Evolutionary conservation across 1,140 invertebrate genomes (phyloP), one percentile per base, ranked within the genome.

Genomic region (Ylistrum balloti): DNA sequence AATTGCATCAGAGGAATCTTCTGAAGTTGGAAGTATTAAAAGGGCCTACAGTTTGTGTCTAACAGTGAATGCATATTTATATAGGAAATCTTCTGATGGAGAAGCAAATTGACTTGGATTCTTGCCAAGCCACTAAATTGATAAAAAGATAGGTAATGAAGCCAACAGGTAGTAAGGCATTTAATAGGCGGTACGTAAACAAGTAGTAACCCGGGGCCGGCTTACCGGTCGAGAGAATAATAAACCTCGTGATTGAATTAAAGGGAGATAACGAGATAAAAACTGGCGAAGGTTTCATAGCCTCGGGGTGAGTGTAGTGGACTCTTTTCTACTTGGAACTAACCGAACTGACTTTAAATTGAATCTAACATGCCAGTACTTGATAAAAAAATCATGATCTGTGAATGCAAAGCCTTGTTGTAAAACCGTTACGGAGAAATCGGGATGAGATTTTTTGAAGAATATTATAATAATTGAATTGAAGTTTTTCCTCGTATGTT

Each of bases 111-210:
- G 56, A 74, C n/a, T 74, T 74, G 56, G 56, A 74, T 5, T 11
- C 5, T n/a, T 74, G 56, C 56, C 56, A 74, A 28, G 28, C n/a
- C 56, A 45, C 56, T 74, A 1, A 28, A n/a, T n/a, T 74, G 56
- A 74, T 28, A 28, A 74, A 74, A 74, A 28, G 56, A 74, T 74
- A 74, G 56, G 56, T 74, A 74, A 74, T 74, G 56, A 74, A 74
- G 56, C 22, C n/a, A 74, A 74, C 56, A 74, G 56, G 56, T 74
- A 74, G 56, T 74, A 74, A 22, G 56, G 56, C 7, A 74, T 74
- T 74, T 74, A 28, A 74, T 74, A 22, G 56, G 13, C n/a, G n/a
- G 5, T 28, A 3, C 0, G 56, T 28, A 74, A 74, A 74, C 56
- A 74, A 74, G 28, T 17, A 74, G n/a, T 28, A 11, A 17, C 56